Evolutionary conservation across 2,113 vertebrate genomes (phyloP).

Genomic region (Dipodomys spectabilis): DNA sequence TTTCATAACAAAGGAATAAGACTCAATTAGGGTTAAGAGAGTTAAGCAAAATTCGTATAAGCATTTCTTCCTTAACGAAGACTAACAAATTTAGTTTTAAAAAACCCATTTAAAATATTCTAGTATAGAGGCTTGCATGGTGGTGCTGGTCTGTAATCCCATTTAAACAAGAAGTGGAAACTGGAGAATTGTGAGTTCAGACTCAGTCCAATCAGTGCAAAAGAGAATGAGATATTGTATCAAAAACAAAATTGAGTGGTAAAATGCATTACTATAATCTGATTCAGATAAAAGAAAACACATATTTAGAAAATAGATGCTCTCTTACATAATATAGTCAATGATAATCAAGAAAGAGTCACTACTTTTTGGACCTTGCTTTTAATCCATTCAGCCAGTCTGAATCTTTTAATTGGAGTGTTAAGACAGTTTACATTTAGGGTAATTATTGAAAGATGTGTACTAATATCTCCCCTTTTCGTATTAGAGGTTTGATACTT

Average conservation of each 20-base stretch:
- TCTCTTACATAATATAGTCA: not conserved
- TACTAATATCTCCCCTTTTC: too few species aligned
- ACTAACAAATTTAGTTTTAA: not conserved
- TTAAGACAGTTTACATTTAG: too few species aligned
- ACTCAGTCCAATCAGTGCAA: too few species aligned
- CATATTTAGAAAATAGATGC: not conserved
- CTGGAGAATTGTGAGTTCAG: too few species aligned
- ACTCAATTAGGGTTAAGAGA: not conserved
- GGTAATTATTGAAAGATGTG: too few species aligned
- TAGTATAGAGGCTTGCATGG: not conserved
- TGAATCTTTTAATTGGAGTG: too few species aligned
- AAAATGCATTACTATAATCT: not conserved
- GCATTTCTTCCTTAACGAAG: not conserved
- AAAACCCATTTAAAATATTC: not conserved
- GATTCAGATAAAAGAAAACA: not conserved
- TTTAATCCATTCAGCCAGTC: too few species aligned
- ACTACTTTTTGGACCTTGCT: not conserved
- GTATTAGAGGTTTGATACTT: too few species aligned
- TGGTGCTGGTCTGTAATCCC: not conserved
- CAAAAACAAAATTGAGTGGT: too few species aligned
- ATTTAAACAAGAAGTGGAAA: not conserved
- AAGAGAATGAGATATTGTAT: too few species aligned
- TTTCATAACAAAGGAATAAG: not conserved
- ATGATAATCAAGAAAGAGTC: not conserved
- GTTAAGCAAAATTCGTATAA: conserved; percentile 34